Conservation (phyloP, 2,888 invertebrate species). For the Lithophane semibrunnea region DNA sequence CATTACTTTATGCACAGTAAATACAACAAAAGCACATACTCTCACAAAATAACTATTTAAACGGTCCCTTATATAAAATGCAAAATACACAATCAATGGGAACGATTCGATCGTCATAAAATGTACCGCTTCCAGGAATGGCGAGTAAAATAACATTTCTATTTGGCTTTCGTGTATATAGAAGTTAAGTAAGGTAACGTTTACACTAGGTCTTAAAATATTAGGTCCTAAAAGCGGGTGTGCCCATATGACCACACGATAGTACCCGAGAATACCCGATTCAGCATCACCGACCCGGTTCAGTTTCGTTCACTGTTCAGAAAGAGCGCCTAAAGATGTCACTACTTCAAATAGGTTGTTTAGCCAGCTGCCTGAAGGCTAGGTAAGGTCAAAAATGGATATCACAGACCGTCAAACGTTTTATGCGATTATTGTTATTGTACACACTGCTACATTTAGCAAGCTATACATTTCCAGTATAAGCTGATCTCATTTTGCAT, state of each 20-base stretch:
- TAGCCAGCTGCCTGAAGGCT: background rate
- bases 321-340: no score
- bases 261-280: no score
- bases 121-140: constrained; percentile 42
- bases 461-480: no score
- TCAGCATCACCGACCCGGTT: no score
- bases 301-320: no score
- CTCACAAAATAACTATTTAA: constrained; percentile 39
- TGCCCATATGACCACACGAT: no score
- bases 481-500: no score
- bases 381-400: background rate
- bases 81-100: constrained; percentile 45
- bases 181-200: constrained; percentile 17
- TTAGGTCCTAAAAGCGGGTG: no score
- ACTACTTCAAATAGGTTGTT: background rate
- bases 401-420: no score
- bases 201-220: background rate
- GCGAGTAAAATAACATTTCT: constrained; percentile 50
- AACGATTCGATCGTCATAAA: constrained; percentile 56
- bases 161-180: constrained; percentile 39
- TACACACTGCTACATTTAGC: no score
- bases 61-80: constrained; percentile 43
- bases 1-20: background rate
- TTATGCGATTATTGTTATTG: no score
- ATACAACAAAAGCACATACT: constrained; percentile 11